These are phyloP conservation scores for Gasterosteus aculeatus DNA, from an alignment of 2,113 vertebrate genomes.

Conservation along the genomic window DNA sequence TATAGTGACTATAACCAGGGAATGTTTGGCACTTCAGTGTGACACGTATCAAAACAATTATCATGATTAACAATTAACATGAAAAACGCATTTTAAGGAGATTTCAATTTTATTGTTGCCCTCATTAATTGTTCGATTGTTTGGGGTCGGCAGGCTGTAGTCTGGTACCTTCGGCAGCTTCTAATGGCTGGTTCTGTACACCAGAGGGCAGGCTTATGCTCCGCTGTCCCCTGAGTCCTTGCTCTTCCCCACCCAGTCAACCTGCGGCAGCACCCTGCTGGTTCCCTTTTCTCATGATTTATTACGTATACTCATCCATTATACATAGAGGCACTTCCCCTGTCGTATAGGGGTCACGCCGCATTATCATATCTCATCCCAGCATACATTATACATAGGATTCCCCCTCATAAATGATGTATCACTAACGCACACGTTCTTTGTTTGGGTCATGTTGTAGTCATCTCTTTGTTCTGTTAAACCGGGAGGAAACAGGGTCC, in stretches of 20 bases:
- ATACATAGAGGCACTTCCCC: constrained; percentile 38
- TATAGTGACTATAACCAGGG: neutral
- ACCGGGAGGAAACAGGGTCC: neutral
- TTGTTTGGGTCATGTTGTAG: constrained; percentile 40
- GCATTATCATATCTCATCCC: constrained; percentile 30
- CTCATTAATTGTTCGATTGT: neutral
- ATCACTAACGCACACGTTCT: constrained; percentile 40
- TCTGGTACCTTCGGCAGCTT: neutral
- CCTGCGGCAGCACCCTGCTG: constrained; percentile 9
- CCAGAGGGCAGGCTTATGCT: constrained; percentile 64
- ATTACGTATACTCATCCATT: constrained; percentile 64
- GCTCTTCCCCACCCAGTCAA: neutral
- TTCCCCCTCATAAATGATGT: constrained; percentile 45
- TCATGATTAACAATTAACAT: no score
- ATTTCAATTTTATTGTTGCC: neutral
- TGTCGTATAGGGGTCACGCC: constrained; percentile 56
- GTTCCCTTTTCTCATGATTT: constrained; percentile 53
- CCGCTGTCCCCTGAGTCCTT: neutral
- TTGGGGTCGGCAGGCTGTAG: neutral
- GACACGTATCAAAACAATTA: neutral
- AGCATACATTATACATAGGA: constrained; percentile 54
- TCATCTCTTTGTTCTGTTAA: constrained; percentile 44
- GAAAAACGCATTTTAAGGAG: neutral
- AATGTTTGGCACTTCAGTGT: neutral
- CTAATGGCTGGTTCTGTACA: constrained; percentile 13